Evolutionary conservation across 2,797 vertebrate genomes (phyloP).

Genomic region (Sebastes trivittatus): DNA sequence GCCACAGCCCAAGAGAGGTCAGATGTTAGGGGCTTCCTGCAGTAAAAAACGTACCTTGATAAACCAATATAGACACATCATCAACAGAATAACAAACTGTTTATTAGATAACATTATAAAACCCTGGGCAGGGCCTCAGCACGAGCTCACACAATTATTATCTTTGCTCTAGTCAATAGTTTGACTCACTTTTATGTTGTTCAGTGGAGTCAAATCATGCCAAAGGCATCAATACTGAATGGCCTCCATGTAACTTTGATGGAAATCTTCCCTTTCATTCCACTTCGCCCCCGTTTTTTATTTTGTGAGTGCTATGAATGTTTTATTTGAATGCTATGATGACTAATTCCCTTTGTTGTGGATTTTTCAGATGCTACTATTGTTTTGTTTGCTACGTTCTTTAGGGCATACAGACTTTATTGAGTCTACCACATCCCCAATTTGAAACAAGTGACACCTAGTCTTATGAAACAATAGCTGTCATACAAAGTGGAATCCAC

Average conservation of each 20-base stretch:
- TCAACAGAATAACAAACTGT: not conserved
- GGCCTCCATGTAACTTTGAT: not conserved
- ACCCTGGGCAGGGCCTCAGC: not conserved
- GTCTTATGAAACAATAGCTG: not conserved
- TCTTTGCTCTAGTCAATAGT: not conserved
- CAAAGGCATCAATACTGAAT: not conserved
- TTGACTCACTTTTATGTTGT: slow-evolving; percentile 1
- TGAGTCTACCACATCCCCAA: not conserved
- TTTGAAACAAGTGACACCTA: not conserved
- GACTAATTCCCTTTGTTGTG: slow-evolving; percentile 33
- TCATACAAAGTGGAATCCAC: not conserved
- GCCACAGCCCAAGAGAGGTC: not conserved
- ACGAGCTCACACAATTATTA: not conserved
- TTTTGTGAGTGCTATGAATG: slow-evolving; percentile 20
- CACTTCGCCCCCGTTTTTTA: slow-evolving; percentile 5
- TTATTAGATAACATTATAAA: not conserved
- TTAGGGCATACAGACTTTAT: not conserved
- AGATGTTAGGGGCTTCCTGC: not conserved
- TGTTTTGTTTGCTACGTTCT: not conserved
- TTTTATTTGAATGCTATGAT: slow-evolving; percentile 29
- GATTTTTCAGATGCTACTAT: slow-evolving; percentile 24
- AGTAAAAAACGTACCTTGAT: not conserved
- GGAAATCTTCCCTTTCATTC: slow-evolving; percentile 18
- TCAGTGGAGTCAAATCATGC: not conserved
- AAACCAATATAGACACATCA: not conserved